Conservation (phyloP, 1,140 invertebrate genomes). For the Lethrus apterus region DNA sequence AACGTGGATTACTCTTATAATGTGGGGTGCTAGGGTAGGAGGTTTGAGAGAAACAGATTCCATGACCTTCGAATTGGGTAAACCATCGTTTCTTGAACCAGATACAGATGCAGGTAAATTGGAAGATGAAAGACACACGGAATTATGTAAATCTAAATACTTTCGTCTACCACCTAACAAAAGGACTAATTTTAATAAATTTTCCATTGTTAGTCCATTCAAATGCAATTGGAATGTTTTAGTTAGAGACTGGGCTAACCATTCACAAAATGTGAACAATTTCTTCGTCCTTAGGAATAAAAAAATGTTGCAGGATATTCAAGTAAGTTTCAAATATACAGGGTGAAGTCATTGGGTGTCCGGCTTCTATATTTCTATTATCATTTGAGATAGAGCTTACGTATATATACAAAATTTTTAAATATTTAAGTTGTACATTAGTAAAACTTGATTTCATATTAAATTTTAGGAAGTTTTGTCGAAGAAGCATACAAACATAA, state of each 20-base stretch:
- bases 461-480: not conserved
- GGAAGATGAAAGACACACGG: conserved; percentile 30
- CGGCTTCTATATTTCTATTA: no score
- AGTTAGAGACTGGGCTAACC: conserved; percentile 57
- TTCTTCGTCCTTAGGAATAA: conserved; percentile 28
- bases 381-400: no score
- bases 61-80: conserved; percentile 59
- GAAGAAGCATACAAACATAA: not conserved
- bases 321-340: conserved; percentile 21
- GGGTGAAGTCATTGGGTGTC: no score
- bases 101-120: conserved; percentile 57
- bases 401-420: not conserved
- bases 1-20: conserved; percentile 79
- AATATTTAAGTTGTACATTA: no score
- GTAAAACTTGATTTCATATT: no score
- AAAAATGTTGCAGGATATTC: conserved; percentile 19
- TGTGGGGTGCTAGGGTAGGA: conserved; percentile 69
- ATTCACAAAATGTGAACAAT: not conserved
- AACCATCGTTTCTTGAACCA: conserved; percentile 52
- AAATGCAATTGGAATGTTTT: conserved; percentile 63
- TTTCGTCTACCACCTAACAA: conserved; percentile 75
- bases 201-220: conserved; percentile 71
- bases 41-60: conserved; percentile 69
- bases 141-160: conserved; percentile 40
- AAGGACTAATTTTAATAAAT: conserved; percentile 72